A percentile compares a stretch with the other conserved stretches of the same genome.
Conservation (phyloP, 2,888 invertebrate species). For the Folsomia candida region DNA sequence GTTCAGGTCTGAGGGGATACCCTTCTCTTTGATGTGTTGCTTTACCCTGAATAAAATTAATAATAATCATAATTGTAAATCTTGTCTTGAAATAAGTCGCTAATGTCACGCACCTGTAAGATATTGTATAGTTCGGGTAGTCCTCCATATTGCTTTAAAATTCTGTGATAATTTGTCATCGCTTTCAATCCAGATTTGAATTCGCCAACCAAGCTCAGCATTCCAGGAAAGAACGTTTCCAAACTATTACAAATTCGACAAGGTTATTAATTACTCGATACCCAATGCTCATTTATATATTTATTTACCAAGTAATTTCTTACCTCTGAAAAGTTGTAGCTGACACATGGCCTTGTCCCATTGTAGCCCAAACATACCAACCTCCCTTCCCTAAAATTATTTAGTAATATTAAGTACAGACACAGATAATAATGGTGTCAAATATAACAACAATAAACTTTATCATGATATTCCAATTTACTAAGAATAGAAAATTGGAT, state of each 20-base stretch:
- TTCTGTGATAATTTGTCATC: conserved; percentile 90
- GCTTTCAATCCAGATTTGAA: conserved; percentile 87
- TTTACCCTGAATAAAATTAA: conserved; percentile 60
- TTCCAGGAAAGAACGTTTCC: conserved; percentile 98
- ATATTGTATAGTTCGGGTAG: conserved; percentile 98
- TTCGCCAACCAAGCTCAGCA: conserved; percentile 83
- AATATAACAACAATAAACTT: too few relatives aligned
- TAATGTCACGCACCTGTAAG: conserved; percentile 59
- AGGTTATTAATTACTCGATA: too few relatives aligned
- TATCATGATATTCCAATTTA: too few relatives aligned
- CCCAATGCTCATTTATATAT: too few relatives aligned
- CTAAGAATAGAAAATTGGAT: too few relatives aligned
- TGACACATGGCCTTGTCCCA: conserved; percentile 92
- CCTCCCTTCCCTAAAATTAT: conserved; percentile 93
- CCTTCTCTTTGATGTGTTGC: conserved; percentile 80
- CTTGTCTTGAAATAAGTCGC: conserved; percentile 1
- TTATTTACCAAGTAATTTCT: neutral
- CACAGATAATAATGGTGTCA: too few relatives aligned
- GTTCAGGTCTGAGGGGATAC: conserved; percentile 69
- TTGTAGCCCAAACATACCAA: conserved; percentile 99
- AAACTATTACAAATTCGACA: conserved; percentile 61
- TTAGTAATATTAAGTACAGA: too few relatives aligned
- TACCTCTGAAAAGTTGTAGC: conserved; percentile 48
- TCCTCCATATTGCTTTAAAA: conserved; percentile 96
- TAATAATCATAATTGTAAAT: conserved; percentile 6